These are phyloP conservation scores for Muntiacus reevesi DNA, from an alignment of 2,113 vertebrate genomes.

Conservation along the genomic window DNA sequence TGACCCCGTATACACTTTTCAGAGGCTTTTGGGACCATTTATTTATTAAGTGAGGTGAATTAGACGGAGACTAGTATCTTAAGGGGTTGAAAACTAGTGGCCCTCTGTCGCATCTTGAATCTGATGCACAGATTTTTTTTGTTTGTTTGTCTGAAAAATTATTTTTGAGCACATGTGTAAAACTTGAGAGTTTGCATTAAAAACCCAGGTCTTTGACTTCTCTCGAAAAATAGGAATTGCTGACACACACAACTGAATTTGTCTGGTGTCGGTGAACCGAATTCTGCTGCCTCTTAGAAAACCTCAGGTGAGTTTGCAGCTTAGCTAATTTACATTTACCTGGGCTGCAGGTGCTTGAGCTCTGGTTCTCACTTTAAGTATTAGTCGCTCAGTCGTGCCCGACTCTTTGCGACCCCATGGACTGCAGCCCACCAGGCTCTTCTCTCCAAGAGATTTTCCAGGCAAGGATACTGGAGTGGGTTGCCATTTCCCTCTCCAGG, in stretches of 20 bases:
- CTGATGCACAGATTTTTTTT: not conserved
- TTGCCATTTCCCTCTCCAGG: no score
- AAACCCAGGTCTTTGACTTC: not conserved
- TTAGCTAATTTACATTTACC: not conserved
- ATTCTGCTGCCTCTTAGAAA: not conserved
- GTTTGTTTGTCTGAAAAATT: not conserved
- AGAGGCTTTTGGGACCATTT: not conserved
- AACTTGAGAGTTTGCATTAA: not conserved
- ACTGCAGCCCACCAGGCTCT: no score
- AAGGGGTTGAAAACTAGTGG: not conserved
- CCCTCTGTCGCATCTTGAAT: not conserved
- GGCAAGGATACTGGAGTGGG: no score
- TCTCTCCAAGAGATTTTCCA: no score
- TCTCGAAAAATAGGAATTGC: not conserved
- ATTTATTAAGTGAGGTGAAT: not conserved
- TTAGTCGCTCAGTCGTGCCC: no score
- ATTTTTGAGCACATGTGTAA: not conserved
- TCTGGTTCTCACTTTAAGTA: not conserved
- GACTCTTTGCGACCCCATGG: no score
- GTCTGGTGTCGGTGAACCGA: not conserved
- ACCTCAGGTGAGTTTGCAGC: rapidly evolving
- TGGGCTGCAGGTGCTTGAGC: not conserved
- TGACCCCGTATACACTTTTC: not conserved
- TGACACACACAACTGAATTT: not conserved
- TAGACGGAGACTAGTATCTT: not conserved